Evolutionary conservation across 23 tunicate species (phyloP).

Genomic region (Botrylloides violaceus): DNA sequence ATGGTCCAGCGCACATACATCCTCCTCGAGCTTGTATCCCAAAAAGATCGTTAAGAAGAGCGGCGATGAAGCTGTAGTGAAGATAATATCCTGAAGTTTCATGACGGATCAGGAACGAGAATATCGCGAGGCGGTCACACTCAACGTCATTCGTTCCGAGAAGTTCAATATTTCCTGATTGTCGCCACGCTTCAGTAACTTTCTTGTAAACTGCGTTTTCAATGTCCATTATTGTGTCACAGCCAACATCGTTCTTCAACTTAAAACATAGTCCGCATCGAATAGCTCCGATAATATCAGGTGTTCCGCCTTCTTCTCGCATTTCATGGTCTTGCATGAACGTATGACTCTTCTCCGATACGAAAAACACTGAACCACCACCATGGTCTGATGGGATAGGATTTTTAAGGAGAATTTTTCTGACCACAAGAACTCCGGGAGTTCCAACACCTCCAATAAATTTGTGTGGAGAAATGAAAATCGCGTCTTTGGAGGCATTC

Average conservation of each 20-base stretch:
- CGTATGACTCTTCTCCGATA: slow-evolving; percentile 20
- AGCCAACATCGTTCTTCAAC: slow-evolving; percentile 22
- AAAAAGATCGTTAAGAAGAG: slow-evolving; percentile 36
- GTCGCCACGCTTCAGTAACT: slow-evolving; percentile 5
- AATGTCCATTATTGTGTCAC: slow-evolving; percentile 15
- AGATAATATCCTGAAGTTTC: slow-evolving; percentile 14
- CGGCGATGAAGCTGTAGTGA: slow-evolving; percentile 36
- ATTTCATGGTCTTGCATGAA: slow-evolving; percentile 24
- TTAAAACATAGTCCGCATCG: slow-evolving; percentile 18
- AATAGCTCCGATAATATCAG: slow-evolving; percentile 28
- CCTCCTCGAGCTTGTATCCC: slow-evolving; percentile 51
- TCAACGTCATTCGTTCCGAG: neutral
- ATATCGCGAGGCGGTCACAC: slow-evolving; percentile 18
- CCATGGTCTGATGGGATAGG: slow-evolving; percentile 31
- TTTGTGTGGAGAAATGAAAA: slow-evolving; percentile 92
- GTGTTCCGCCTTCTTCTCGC: slow-evolving; percentile 54
- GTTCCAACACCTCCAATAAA: slow-evolving; percentile 95
- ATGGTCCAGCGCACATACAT: slow-evolving; percentile 51
- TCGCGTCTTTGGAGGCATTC: slow-evolving; percentile 87
- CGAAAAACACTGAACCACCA: slow-evolving; percentile 47
- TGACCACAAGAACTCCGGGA: slow-evolving; percentile 44
- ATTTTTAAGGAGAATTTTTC: slow-evolving; percentile 22
- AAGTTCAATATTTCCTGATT: slow-evolving; percentile 13
- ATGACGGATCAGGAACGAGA: slow-evolving; percentile 43
- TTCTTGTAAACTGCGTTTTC: slow-evolving; percentile 16